Base-by-base conservation (phyloP, 2,888 invertebrate species). In the Pheosia tremula region DNA sequence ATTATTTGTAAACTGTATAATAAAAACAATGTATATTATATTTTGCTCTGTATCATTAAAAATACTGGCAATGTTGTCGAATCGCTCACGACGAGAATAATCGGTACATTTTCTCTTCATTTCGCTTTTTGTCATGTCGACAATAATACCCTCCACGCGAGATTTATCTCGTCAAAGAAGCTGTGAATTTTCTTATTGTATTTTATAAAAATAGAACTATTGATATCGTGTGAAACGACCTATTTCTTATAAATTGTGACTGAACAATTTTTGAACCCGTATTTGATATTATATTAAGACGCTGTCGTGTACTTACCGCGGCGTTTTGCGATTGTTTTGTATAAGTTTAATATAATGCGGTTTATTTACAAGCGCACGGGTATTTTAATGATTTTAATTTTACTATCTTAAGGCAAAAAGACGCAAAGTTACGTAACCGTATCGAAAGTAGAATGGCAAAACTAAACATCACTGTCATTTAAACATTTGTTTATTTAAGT, bases 241-340 rank as follows among this genome's bases (percentile, higher is more conserved):
- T 85, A 88, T 86, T 87, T 90, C 87, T 89, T 88, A 88, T 83
- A 88, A 85, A 86, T 85, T 87, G 83, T 72, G 93, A 92, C 91
- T 92, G 92, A 92, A 78, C 75, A 84, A 84, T 85, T 93, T 92
- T 93, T 85, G 85, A 90, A 87, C 82, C 85, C 90, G 84, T 91
- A 88, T 88, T 83, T 79, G 79, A 81, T 87, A 86, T 79, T 80
- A 81, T 87, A 86, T 81, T 77, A 80, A 80, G 81, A 88, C 73
- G 81, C 78, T 85, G 83, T 87, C 74, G 82, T 84, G 86, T 86
- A 75, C 84, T 77, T 64, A 82, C 81, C 86, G 86, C 86, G 80
- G 81, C 87, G 85, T 89, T 88, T 88, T 88, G 83, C 82, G 79
- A 86, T 86, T 88, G 74, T 84, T 85, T 86, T 83, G 62, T 80